Evolutionary conservation across 2,888 invertebrate species (phyloP).

Genomic region (Spilosoma lubricipeda): DNA sequence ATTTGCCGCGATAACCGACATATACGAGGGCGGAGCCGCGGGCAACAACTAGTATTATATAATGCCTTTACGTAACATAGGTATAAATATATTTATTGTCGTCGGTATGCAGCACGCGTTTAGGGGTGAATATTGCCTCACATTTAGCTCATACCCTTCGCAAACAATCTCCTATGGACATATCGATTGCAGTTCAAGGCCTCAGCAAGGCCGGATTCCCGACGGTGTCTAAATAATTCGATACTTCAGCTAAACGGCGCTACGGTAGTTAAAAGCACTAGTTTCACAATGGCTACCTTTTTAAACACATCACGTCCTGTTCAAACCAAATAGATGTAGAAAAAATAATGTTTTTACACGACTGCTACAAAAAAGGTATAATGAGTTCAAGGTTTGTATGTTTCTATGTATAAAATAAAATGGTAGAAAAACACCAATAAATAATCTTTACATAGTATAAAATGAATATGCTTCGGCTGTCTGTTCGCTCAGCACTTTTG

Average conservation of each 20-base stretch:
- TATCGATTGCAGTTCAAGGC: constrained; percentile 72
- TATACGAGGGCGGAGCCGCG: too few relatives aligned
- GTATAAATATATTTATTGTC: constrained; percentile 1
- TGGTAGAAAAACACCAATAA: too few relatives aligned
- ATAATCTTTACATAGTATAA: too few relatives aligned
- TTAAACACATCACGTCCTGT: not conserved
- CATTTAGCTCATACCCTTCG: constrained; percentile 12
- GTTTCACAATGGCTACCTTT: not conserved
- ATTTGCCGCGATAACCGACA: too few relatives aligned
- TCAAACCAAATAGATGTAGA: not conserved
- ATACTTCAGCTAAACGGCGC: constrained; percentile 46
- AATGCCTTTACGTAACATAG: not conserved
- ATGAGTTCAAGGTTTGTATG: not conserved
- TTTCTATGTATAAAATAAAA: not conserved
- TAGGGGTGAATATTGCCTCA: constrained; percentile 1
- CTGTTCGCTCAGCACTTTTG: too few relatives aligned
- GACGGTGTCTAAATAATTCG: constrained; percentile 37
- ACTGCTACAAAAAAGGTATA: not conserved
- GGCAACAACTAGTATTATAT: too few relatives aligned
- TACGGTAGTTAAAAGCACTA: not conserved
- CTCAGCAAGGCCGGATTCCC: constrained; percentile 53
- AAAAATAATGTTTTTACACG: not conserved
- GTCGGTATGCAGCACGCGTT: not conserved
- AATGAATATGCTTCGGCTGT: too few relatives aligned
- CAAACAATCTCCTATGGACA: constrained; percentile 32